Conservation (phyloP, 2,797 vertebrate genomes). For the Heterohyrax brucei region DNA sequence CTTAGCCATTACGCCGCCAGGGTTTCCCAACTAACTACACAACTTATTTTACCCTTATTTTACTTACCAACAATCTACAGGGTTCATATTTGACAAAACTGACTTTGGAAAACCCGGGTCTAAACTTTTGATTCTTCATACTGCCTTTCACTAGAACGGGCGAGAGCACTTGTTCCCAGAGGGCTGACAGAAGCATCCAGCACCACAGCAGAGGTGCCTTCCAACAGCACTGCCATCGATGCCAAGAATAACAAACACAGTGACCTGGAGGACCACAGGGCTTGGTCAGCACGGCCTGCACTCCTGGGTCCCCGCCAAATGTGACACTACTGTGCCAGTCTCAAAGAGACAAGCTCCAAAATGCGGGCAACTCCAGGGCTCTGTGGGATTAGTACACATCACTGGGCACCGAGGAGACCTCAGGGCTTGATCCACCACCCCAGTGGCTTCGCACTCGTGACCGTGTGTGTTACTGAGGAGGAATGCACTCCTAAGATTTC, state of each 20-base stretch:
- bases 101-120: not conserved
- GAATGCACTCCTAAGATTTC: not conserved
- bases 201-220: conserved; percentile 8
- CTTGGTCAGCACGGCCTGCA: conserved; percentile 2
- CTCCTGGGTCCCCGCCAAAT: not conserved
- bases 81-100: conserved; percentile 40
- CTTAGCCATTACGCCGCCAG: too few species aligned
- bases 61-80: conserved; percentile 13
- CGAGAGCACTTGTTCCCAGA: conserved; percentile 40
- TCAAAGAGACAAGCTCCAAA: conserved; percentile 20
- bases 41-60: not conserved
- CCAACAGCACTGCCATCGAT: conserved; percentile 6
- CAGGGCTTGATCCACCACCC: not conserved
- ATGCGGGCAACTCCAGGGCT: not conserved
- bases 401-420: not conserved
- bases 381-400: not conserved
- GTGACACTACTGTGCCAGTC: not conserved
- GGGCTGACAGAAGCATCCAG: not conserved
- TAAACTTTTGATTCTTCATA: conserved; percentile 14
- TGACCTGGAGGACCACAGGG: conserved; percentile 38
- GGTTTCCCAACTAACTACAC: not conserved
- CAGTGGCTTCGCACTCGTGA: not conserved
- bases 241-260: not conserved
- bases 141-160: not conserved
- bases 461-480: not conserved